Percentiles rank a stretch among this genome's conserved stretches.
These are phyloP conservation scores for Ictidomys tridecemlineatus DNA, from an alignment of 2,113 vertebrate species.

Conservation along the genomic window DNA sequence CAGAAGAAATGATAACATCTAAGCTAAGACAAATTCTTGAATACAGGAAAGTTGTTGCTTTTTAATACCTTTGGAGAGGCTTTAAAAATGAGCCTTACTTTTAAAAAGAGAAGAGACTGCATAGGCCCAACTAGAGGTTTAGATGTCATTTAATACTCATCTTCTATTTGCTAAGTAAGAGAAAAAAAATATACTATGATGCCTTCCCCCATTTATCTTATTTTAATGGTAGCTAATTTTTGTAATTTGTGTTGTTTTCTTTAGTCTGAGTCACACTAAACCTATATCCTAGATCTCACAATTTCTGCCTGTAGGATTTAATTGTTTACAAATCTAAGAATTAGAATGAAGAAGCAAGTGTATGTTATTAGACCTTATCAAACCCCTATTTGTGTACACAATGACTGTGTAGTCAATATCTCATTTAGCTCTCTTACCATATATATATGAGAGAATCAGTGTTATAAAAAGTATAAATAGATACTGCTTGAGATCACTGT, in stretches of 20 bases:
- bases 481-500: not conserved
- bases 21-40: not conserved
- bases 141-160: not conserved
- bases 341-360: not conserved
- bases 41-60: not conserved
- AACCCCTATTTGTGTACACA: not conserved
- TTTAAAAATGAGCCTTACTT: not conserved
- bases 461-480: not conserved
- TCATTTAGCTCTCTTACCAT: not conserved
- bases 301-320: not conserved
- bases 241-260: not conserved
- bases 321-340: not conserved
- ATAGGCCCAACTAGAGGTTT: not conserved
- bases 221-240: not conserved
- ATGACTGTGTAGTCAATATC: not conserved
- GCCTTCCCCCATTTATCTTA: rapidly evolving
- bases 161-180: not conserved
- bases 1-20: conserved; percentile 4
- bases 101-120: not conserved
- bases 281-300: too few relatives aligned
- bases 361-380: not conserved
- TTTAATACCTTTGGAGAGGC: not conserved
- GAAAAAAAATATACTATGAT: not conserved
- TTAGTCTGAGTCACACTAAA: not conserved
- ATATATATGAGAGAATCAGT: not conserved